phyloP scores from a whole-genome alignment of 2,113 vertebrate species.

The Sisor rabdophorus region DNA sequence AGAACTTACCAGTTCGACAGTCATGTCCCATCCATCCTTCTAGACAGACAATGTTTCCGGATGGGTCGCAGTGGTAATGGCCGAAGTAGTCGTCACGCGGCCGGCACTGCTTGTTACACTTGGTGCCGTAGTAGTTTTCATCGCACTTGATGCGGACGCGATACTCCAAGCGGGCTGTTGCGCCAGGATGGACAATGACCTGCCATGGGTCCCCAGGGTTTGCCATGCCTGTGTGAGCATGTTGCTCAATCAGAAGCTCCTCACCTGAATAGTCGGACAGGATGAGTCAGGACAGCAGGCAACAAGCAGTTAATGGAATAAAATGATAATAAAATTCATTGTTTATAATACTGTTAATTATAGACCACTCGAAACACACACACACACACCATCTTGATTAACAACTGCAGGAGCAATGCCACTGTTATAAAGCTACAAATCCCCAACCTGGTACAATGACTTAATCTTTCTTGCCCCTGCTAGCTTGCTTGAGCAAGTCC shows the following conservation, averaged over 20 bases:
- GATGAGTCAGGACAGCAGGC: neutral
- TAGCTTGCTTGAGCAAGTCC: neutral
- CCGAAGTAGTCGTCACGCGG: slow-evolving; percentile 91
- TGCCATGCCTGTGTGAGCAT: slow-evolving; percentile 82
- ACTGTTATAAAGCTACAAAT: slow-evolving; percentile 26
- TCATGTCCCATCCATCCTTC: slow-evolving; percentile 93
- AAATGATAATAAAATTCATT: neutral
- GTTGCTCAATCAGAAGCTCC: slow-evolving; percentile 82
- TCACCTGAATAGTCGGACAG: slow-evolving; percentile 55
- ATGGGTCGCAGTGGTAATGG: slow-evolving; percentile 86
- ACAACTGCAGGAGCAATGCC: slow-evolving; percentile 11
- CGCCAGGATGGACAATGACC: slow-evolving; percentile 77
- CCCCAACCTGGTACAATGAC: slow-evolving; percentile 24
- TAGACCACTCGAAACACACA: neutral
- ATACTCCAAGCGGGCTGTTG: slow-evolving; percentile 79
- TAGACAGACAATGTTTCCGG: slow-evolving; percentile 87
- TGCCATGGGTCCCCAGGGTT: slow-evolving; percentile 90
- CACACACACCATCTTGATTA: neutral
- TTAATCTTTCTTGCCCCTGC: slow-evolving; percentile 24
- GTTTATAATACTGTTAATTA: neutral
- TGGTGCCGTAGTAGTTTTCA: slow-evolving; percentile 86
- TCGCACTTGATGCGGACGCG: slow-evolving; percentile 85
- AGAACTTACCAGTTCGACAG: slow-evolving; percentile 78
- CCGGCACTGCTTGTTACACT: slow-evolving; percentile 91
- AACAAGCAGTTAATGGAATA: neutral